Base-by-base conservation (phyloP, 2,797 vertebrate species). In the Urophycis tenuis region DNA sequence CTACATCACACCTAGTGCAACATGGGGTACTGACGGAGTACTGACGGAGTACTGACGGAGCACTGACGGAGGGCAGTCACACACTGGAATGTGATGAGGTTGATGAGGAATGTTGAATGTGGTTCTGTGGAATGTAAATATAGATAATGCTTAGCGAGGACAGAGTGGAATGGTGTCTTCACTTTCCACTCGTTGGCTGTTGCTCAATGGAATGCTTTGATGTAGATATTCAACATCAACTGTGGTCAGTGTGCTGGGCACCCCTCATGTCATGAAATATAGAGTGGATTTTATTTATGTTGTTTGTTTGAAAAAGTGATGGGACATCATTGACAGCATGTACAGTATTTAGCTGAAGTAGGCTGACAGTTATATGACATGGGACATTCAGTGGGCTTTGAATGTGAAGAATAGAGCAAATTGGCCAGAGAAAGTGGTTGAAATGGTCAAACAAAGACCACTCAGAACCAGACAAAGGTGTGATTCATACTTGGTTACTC, bases 61-160 rank as follows among this genome's bases (percentile, higher is more conserved):
- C n/a, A n/a, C n/a, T n/a, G n/a, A 79, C 72, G 81, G 35, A 36
- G 35, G 35, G 35, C 35, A 36, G 4, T 9, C 53, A 25, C 82
- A 22, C 79, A 80, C 80, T 88, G 89, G 88, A 90, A 89, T 88
- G 88, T 88, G 87, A 88, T 86, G 88, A 83, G 31, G 81, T 73
- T 17, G 76, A n/a, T 77, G 78, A 90, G 89, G 87, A 90, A 88
- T 89, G 77, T 83, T 77, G 89, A 85, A 87, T 83, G 89, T 19
- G 1, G 19, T 77, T 79, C 73, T 36, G 71, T 87, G 88, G 89
- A 88, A 90, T 90, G 89, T 90, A 30, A 71, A 81, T 82, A 81
- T 79, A 81, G 77, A 49, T 45, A 15, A 75, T 29, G 71, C 41
- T 34, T 80, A 75, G 71, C 79, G 76, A 79, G 45, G 71, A 84